Evolutionary conservation across 1,140 invertebrate species (phyloP), one percentile per base, ranked within the genome.

Genomic region (Cheumatopsyche charites): DNA sequence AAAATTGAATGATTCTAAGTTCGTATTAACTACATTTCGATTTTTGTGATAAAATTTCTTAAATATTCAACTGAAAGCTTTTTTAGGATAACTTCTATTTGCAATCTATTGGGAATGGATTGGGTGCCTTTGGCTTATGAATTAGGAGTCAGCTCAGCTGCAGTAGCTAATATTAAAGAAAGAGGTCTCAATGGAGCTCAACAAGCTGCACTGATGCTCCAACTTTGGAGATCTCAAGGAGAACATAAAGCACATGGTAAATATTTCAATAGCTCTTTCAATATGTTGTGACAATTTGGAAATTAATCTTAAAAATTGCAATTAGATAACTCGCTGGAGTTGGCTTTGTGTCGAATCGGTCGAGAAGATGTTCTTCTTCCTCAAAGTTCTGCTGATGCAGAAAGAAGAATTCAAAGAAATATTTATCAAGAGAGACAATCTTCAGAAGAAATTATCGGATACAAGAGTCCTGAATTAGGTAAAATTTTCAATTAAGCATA

Each of bases 141-240:
- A 79, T 83, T 98, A 41, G 94, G 94, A 69, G 88, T 98, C 1
- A 89, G 90, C 62, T 88, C 93, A n/a, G 90, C 91, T 17, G 94
- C 96, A 77, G 84, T 83, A 5, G 91, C 97, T 17, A 90, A 93
- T 72, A 97, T 98, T 58, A 92, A 95, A 79, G 89, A 90, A 43
- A 93, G 97, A 75, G 89, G 92, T 0, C 89, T 91, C 73, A 95
- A 94, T 77, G 88, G 92, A 9, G 90, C 92, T 0, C 91, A 96
- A 77, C 95, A 98, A 82, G 95, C 94, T 0, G 92, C 96, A 74
- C 91, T 94, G 1, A 97, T 98, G 94, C 88, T 98, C 43, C 90
- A 94, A 75, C 86, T 96, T 26, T 98, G 95, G 94, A 83, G 85
- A 72, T 88, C 89, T 52, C 85, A 87, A 71, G 83, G 90, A 17